Evolutionary conservation across 1,140 invertebrate genomes (phyloP), one percentile per base, ranked within the genome.

Genomic region (Neodiprion virginianus): DNA sequence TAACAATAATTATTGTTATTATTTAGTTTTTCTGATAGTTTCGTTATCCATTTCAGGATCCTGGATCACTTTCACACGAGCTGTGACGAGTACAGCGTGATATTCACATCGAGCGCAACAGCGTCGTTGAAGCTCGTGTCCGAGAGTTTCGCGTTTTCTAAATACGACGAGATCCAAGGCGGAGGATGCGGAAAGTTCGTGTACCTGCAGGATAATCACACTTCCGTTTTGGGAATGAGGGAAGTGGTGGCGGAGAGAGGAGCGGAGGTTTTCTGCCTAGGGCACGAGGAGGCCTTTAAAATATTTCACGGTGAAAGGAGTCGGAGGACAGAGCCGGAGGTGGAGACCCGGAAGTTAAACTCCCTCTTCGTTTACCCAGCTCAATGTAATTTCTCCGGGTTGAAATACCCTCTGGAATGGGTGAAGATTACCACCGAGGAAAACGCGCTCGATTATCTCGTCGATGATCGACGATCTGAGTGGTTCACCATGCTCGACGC

Each of bases 311-410:
- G 78, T 14, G 68, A 84, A 48, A 72, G 80, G 14, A 73, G 80
- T 50, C 78, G 71, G 67, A 71, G 75, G 74, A 14, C 66, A 14
- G 14, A 67, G n/a, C 8, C 72, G 61, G 71, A 67, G 65, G 78
- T 74, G 78, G 79, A 68, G 78, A 77, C 72, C 78, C 80, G 50
- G 78, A 82, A 17, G 84, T 84, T 14, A 66, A 93, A 93, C 81
- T 93, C 93, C 12, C 89, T 99, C 21, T 93, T 99, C 82, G 95
- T 92, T 1, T 97, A 95, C 85, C 95, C 97, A 1, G 97, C 96
- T 0, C 96, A 98, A 85, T 97, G 96, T 80, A 99, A 99, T 88
- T 99, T 98, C 84, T 97, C 94, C 82, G 98, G 98, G 10, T 90
- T 91, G 65, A 98, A 98, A 86, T 96, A 96, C 87, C 95, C 96